Conservation (phyloP, 2,113 vertebrate genomes). For the Chlamydotis undulata region DNA sequence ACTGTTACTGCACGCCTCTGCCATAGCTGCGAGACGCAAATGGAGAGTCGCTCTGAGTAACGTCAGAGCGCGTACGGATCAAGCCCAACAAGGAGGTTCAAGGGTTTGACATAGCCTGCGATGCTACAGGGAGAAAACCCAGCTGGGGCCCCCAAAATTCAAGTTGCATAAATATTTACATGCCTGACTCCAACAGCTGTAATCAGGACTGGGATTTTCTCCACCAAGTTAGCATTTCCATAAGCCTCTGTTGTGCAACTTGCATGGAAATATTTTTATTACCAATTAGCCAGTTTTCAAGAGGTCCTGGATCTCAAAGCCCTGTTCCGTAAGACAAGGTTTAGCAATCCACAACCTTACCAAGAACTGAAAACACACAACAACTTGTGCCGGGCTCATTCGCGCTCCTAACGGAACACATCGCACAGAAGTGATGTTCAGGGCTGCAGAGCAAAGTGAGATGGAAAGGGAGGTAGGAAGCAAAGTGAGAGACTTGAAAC, state of each 20-base stretch:
- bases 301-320: background rate
- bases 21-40: background rate
- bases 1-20: slow-evolving; percentile 32
- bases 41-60: background rate
- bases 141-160: background rate
- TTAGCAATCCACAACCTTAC: background rate
- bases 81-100: background rate
- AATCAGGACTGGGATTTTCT: background rate
- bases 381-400: background rate
- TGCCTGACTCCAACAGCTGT: background rate
- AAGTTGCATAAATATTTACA: background rate
- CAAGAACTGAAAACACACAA: background rate
- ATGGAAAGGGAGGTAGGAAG: fast-evolving
- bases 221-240: background rate
- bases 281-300: background rate
- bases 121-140: fast-evolving
- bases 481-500: background rate
- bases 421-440: background rate
- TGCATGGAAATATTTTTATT: background rate
- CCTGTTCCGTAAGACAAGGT: background rate
- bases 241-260: background rate
- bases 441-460: background rate
- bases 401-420: background rate
- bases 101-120: background rate
- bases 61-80: background rate